Evolutionary conservation across 2,113 vertebrate species (phyloP).

Genomic region (Ceyx margarethae): DNA sequence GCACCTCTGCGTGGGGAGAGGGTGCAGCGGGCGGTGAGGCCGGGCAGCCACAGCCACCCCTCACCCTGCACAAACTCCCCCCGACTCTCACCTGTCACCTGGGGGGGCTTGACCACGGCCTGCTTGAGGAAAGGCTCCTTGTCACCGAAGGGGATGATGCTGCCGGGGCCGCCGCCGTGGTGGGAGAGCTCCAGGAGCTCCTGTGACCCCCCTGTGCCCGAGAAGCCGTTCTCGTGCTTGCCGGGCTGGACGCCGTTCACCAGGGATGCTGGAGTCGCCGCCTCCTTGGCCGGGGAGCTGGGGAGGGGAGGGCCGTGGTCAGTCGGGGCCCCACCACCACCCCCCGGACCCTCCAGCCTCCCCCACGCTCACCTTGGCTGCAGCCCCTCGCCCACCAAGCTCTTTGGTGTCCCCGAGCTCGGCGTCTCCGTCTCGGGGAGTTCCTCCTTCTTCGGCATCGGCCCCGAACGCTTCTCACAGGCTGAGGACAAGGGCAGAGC

Average conservation of each 20-base stretch:
- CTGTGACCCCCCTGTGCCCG: conserved; percentile 73
- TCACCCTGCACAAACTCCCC: too few relatives aligned
- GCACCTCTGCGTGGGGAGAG: conserved; percentile 65
- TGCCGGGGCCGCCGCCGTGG: conserved; percentile 72
- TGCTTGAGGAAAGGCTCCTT: conserved; percentile 90
- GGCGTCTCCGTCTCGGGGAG: conserved; percentile 46
- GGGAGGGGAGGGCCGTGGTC: background rate
- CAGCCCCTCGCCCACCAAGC: conserved; percentile 39
- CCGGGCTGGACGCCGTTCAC: conserved; percentile 85
- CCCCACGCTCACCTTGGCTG: conserved; percentile 45
- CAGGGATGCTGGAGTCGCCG: conserved; percentile 49
- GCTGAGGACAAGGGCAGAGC: background rate
- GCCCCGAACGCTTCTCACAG: conserved; percentile 24
- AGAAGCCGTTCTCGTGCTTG: conserved; percentile 89
- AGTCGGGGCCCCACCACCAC: fast-evolving
- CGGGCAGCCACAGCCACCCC: fast-evolving
- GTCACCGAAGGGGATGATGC: conserved; percentile 86
- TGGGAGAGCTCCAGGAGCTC: conserved; percentile 81
- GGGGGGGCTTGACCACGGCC: conserved; percentile 85
- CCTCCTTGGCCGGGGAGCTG: conserved; percentile 74
- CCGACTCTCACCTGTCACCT: conserved; percentile 84
- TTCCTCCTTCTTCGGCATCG: conserved; percentile 32
- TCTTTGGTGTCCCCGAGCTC: background rate
- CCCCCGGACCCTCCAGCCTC: fast-evolving
- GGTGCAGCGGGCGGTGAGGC: fast-evolving